These are phyloP conservation scores for Mastacembelus armatus DNA, from an alignment of 2,797 vertebrate species.

Conservation along the genomic window DNA sequence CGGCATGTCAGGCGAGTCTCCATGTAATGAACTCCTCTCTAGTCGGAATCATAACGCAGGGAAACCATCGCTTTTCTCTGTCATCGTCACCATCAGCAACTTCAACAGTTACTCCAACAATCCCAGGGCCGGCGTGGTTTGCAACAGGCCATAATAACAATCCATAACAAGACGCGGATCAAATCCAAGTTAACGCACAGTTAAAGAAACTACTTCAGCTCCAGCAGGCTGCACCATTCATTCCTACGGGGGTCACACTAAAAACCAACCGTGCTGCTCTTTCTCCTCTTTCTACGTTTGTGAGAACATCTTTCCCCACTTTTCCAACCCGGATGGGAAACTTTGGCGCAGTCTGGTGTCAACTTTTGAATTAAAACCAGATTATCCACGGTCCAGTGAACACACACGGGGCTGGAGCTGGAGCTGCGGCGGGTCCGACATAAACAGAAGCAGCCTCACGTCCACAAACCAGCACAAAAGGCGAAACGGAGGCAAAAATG, in stretches of 20 bases:
- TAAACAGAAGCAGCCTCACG: constrained; percentile 16
- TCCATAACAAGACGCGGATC: constrained; percentile 69
- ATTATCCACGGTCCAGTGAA: constrained; percentile 47
- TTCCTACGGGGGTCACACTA: no score
- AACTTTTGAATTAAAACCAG: constrained; percentile 40
- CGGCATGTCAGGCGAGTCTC: constrained; percentile 92
- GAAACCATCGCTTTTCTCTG: constrained; percentile 64
- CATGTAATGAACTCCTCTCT: constrained; percentile 82
- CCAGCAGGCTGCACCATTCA: no score
- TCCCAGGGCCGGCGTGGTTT: constrained; percentile 20
- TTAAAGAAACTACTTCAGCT: no score
- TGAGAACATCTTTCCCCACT: constrained; percentile 18
- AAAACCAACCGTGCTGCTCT: background rate
- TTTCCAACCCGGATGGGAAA: constrained; percentile 15
- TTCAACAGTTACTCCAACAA: constrained; percentile 35
- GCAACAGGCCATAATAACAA: constrained; percentile 62
- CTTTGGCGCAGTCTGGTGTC: constrained; percentile 22
- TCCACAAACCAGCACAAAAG: background rate
- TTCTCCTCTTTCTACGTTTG: background rate
- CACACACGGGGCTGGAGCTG: constrained; percentile 22
- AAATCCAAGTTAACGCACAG: constrained; percentile 6
- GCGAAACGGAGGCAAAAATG: accelerated
- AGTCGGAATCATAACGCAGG: constrained; percentile 67
- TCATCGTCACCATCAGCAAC: constrained; percentile 44
- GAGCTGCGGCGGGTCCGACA: background rate